Evolutionary conservation across 2,113 vertebrate genomes (phyloP), one percentile per base, ranked within the genome.

Genomic region (Pangasianodon gigas): DNA sequence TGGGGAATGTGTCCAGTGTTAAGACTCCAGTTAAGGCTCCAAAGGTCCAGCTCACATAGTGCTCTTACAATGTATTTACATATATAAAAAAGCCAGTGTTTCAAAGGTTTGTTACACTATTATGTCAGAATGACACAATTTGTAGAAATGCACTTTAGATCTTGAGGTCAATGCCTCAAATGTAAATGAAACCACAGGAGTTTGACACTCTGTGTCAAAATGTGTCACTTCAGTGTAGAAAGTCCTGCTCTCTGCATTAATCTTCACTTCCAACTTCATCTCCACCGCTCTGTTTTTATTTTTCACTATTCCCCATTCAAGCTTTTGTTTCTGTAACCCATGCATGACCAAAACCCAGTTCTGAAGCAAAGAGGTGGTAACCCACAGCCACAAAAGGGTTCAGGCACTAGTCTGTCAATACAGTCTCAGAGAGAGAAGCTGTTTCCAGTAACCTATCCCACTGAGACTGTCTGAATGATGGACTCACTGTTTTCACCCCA

Each of bases 1-100:
- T 75, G 80, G 37, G 74, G 37, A 88, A 87, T 60, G 65, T 89
- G 71, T 92, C 92, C 95, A 94, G 94, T 93, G 93, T 94, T 89
- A 67, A 89, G 87, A 91, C 85, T 91, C 56, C 77, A 67, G 60
- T 65, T 85, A 26, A 74, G n/a, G 29, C 65, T 51, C 2, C 44
- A 65, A 77, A 79, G 60, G 16, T 88, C 52, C 37, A 80, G 75
- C 46, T 86, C 19, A 29, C 62, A 84, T 87, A 89, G 88, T 90
- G 88, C 91, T 90, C 24, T 46, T 77, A 84, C 26, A 81, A 85
- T 85, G 56, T 52, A 79, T 67, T 79, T 77, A 52, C 37, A 41
- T 29, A 54, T 18, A 89, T 51, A 88, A 29, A 26, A 62, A 84
- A 26, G 2, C 52, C 69, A 87, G 84, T 86, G 89, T 86, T 87